Evolutionary conservation across 2,797 vertebrate genomes (phyloP).

Genomic region (Morelia viridis): DNA sequence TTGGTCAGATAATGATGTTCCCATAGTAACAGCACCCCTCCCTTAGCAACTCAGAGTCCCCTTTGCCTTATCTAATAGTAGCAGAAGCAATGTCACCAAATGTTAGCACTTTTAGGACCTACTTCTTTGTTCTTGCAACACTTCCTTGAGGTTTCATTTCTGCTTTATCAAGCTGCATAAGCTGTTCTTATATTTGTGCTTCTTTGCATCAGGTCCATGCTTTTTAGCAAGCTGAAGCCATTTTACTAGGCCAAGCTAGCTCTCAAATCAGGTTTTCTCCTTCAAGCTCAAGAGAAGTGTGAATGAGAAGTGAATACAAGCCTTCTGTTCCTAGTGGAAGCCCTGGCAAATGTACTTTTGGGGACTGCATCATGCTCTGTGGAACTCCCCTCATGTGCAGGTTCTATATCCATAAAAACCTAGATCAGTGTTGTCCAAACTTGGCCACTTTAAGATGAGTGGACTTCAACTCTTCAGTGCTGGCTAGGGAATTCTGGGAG

Average conservation of each 20-base stretch:
- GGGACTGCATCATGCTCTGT: neutral
- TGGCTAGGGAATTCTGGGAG: no score
- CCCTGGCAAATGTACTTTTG: neutral
- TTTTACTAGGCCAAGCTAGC: neutral
- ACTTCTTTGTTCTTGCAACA: neutral
- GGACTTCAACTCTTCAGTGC: no score
- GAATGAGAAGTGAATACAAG: neutral
- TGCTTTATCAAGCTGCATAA: neutral
- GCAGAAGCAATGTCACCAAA: neutral
- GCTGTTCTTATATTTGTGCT: neutral
- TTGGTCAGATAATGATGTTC: neutral
- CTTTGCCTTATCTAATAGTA: neutral
- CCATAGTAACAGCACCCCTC: neutral
- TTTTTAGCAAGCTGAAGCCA: neutral
- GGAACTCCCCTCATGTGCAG: neutral
- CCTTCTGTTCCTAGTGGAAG: neutral
- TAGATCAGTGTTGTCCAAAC: no score
- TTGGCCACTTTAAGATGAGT: no score
- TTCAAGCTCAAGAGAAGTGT: neutral
- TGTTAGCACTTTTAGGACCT: neutral
- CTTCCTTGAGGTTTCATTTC: neutral
- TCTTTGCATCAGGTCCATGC: neutral
- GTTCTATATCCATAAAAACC: neutral
- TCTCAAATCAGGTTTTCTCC: neutral
- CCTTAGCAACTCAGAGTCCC: neutral